Evolutionary conservation across 2,113 vertebrate species (phyloP).

Genomic region (Leptosomus discolor): DNA sequence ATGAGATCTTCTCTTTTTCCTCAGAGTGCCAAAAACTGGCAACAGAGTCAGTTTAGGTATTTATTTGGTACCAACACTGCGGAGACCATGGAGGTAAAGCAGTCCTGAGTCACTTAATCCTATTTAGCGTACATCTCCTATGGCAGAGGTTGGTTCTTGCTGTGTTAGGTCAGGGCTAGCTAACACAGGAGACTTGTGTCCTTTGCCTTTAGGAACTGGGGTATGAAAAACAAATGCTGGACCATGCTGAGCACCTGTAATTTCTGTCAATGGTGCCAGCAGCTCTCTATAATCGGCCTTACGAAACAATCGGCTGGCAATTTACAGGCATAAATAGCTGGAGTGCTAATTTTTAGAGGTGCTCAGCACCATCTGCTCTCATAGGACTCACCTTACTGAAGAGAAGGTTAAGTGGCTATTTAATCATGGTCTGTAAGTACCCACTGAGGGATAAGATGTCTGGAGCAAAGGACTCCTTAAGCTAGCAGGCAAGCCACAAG

Average conservation of each 20-base stretch:
- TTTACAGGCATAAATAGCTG: not conserved
- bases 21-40: not conserved
- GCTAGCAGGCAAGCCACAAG: not conserved
- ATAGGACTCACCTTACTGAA: slow-evolving; percentile 11
- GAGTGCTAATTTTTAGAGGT: slow-evolving; percentile 40
- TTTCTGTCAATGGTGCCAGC: not conserved
- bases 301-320: not conserved
- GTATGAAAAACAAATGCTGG: not conserved
- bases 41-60: not conserved
- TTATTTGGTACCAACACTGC: not conserved
- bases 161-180: not conserved
- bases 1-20: not conserved
- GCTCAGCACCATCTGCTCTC: slow-evolving; percentile 58
- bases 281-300: not conserved
- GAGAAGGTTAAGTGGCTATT: slow-evolving; percentile 65
- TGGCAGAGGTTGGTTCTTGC: not conserved
- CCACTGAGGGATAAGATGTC: slow-evolving; percentile 50
- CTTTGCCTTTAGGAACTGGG: not conserved
- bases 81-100: not conserved
- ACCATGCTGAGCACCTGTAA: not conserved
- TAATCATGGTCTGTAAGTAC: slow-evolving; percentile 57
- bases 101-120: not conserved
- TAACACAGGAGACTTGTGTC: rapidly evolving
- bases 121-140: rapidly evolving
- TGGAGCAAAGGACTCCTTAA: slow-evolving; percentile 4